Percentiles rank a stretch among this genome's conserved stretches.
These are phyloP conservation scores for Oryzias javanicus DNA, from an alignment of 2,113 vertebrate species.

Conservation along the genomic window DNA sequence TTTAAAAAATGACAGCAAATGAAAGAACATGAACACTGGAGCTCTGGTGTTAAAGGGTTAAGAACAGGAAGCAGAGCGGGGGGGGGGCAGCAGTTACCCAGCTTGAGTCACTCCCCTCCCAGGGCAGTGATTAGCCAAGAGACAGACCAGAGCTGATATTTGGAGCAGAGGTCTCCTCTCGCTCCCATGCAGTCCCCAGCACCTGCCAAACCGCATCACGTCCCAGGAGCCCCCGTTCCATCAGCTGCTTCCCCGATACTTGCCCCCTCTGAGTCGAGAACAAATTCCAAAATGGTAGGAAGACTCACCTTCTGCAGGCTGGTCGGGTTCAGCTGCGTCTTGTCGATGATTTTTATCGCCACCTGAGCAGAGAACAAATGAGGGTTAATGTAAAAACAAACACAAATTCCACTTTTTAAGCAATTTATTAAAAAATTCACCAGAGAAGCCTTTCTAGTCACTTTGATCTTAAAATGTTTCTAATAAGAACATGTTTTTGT, in stretches of 20 bases:
- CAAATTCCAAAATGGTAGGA: background rate
- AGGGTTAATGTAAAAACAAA: too few relatives aligned
- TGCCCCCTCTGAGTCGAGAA: slow-evolving; percentile 21
- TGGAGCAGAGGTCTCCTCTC: slow-evolving; percentile 54
- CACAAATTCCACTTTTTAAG: too few relatives aligned
- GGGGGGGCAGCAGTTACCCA: slow-evolving; percentile 1
- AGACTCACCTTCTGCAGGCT: slow-evolving; percentile 79
- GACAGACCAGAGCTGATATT: slow-evolving; percentile 43
- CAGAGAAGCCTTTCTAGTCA: too few relatives aligned
- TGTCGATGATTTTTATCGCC: slow-evolving; percentile 83
- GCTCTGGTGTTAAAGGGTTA: background rate
- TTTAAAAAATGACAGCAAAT: too few relatives aligned
- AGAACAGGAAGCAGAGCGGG: slow-evolving; percentile 10
- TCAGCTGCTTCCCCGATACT: slow-evolving; percentile 37
- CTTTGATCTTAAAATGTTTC: too few relatives aligned
- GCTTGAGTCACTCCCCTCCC: slow-evolving; percentile 57
- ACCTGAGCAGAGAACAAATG: slow-evolving; percentile 71
- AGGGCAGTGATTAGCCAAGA: slow-evolving; percentile 48
- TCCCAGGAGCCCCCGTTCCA: slow-evolving; percentile 36
- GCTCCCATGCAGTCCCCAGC: slow-evolving; percentile 42
- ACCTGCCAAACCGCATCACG: slow-evolving; percentile 65
- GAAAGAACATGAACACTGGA: too few relatives aligned
- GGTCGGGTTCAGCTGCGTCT: slow-evolving; percentile 82
- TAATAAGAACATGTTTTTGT: too few relatives aligned
- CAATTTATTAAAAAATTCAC: too few relatives aligned